Conservation (phyloP, 2,888 invertebrate genomes). For the Caenorhabditis virilis region DNA sequence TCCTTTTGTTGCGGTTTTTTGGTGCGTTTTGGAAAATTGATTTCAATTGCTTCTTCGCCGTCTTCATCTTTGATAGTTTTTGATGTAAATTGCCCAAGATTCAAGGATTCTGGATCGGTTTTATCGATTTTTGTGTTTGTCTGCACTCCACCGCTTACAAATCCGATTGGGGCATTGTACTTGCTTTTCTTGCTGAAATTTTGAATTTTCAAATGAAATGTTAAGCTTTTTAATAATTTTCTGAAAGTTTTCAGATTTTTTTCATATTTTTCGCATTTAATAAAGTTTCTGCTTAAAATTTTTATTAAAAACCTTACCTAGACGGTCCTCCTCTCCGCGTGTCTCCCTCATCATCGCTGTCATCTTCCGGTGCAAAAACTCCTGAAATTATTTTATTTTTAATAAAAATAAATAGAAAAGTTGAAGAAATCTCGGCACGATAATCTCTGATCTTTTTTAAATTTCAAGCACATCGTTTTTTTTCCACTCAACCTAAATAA, state of each 20-base stretch:
- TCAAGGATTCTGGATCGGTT: slow-evolving; percentile 11
- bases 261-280: too few species aligned
- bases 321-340: slow-evolving; percentile 9
- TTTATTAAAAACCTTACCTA: slow-evolving; percentile 4
- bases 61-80: slow-evolving; percentile 16
- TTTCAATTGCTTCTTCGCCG: slow-evolving; percentile 31
- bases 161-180: slow-evolving; percentile 84
- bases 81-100: slow-evolving; percentile 2
- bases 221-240: neutral
- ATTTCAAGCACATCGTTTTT: too few species aligned
- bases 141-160: slow-evolving; percentile 83
- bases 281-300: neutral
- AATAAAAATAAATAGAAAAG: slow-evolving; percentile 1
- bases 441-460: neutral
- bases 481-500: too few species aligned
- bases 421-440: too few species aligned
- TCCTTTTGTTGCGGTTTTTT: slow-evolving; percentile 23
- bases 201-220: neutral
- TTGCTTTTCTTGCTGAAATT: slow-evolving; percentile 36
- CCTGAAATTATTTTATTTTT: slow-evolving; percentile 73
- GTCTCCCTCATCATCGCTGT: slow-evolving; percentile 76
- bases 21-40: slow-evolving; percentile 20
- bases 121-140: slow-evolving; percentile 47
- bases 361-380: slow-evolving; percentile 81
- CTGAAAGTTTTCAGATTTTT: too few species aligned